phyloP scores from a whole-genome alignment of 2,888 invertebrate genomes.

The Drosophila mimetica region DNA sequence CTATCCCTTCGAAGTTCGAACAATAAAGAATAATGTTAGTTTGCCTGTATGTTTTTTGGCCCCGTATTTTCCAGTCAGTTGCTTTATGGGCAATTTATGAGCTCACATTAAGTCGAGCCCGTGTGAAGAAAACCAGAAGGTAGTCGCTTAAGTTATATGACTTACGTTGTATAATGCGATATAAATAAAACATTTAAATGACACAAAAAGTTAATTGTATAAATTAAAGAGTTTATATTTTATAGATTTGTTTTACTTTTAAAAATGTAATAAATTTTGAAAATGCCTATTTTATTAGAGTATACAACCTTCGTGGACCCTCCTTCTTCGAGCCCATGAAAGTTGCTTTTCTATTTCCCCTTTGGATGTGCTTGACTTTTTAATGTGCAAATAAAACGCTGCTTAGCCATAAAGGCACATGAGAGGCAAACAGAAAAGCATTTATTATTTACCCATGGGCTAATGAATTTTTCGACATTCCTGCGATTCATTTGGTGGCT shows the following conservation, averaged over 20 bases:
- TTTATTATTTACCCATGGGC: not conserved
- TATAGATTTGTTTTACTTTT: not conserved
- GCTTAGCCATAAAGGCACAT: slow-evolving; percentile 4
- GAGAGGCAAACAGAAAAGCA: not conserved
- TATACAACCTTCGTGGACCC: not conserved
- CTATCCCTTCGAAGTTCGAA: slow-evolving; percentile 29
- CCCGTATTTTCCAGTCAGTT: slow-evolving; percentile 17
- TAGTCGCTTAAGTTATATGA: slow-evolving; percentile 6
- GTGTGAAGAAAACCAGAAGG: slow-evolving; percentile 26
- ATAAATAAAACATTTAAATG: slow-evolving; percentile 3
- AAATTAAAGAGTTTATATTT: not conserved
- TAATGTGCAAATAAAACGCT: slow-evolving; percentile 13
- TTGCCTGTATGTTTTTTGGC: not conserved
- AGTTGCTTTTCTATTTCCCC: slow-evolving; percentile 2
- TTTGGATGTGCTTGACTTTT: slow-evolving; percentile 6
- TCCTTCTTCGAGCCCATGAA: not conserved
- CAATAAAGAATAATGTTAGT: slow-evolving; percentile 11
- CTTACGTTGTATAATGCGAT: slow-evolving; percentile 11
- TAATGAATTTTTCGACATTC: slow-evolving; percentile 23
- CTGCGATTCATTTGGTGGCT: slow-evolving; percentile 1
- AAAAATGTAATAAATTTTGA: not conserved
- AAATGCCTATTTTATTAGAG: not conserved
- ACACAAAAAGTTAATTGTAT: not conserved
- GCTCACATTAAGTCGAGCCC: slow-evolving; percentile 37
- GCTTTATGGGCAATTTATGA: slow-evolving; percentile 44